Percentiles rank a stretch among this genome's conserved stretches.
Conservation (phyloP, 2,888 invertebrate genomes). For the Melieria omissa region DNA sequence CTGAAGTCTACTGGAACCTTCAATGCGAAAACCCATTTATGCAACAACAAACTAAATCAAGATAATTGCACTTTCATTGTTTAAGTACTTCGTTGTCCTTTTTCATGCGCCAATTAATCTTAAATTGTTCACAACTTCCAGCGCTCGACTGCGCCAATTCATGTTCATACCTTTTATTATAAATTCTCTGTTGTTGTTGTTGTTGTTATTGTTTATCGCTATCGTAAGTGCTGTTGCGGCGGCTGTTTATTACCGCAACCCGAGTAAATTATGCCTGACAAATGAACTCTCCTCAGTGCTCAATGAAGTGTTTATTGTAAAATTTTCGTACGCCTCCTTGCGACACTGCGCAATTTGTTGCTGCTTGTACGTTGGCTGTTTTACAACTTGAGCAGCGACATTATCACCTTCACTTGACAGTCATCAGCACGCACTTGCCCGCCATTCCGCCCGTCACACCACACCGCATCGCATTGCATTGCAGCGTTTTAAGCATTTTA, state of each 20-base stretch:
- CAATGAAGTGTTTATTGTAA: conserved; percentile 59
- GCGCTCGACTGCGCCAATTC: too few relatives aligned
- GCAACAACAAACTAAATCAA: too few relatives aligned
- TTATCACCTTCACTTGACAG: not conserved
- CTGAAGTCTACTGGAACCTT: too few relatives aligned
- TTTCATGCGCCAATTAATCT: too few relatives aligned
- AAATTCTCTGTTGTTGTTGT: not conserved
- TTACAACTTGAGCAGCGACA: not conserved
- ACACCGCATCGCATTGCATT: not conserved
- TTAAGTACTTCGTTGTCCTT: too few relatives aligned
- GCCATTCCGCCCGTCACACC: too few relatives aligned
- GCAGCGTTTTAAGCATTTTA: conserved; percentile 17
- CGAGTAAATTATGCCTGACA: conserved; percentile 47
- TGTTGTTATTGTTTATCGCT: not conserved
- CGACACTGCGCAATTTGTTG: not conserved
- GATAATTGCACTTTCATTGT: too few relatives aligned
- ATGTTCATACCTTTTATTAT: conserved; percentile 5
- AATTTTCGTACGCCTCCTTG: not conserved
- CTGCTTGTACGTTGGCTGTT: not conserved
- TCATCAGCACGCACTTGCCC: not conserved
- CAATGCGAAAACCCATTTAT: too few relatives aligned
- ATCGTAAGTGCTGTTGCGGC: not conserved
- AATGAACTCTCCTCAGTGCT: conserved; percentile 55
- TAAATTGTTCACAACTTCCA: too few relatives aligned
- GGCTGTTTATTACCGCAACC: too few relatives aligned